Base-by-base conservation (phyloP, 2,113 vertebrate species). In the Panthera tigris region DNA sequence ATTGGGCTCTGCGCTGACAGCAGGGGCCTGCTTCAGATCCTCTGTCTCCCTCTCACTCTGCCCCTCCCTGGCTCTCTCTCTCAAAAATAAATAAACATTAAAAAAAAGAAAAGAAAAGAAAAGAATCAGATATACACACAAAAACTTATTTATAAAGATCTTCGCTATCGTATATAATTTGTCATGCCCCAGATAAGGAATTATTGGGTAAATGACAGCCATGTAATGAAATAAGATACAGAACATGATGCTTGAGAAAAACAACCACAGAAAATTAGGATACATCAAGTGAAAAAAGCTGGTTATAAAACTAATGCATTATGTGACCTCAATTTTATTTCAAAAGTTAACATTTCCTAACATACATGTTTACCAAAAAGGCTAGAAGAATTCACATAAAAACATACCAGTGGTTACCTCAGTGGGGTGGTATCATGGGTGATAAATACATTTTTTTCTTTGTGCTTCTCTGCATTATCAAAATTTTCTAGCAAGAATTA, bases 241-340 rank as follows among this genome's bases (percentile, higher is more conserved):
- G 57, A 96, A 96, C 76, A 69, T 89, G 11, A 78, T 8, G 7
- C 19, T 48, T 68, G 9, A 89, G 69, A 83, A 83, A 92, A 57
- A 95, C 16, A 82, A 83, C 15, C 48, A 48, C 12, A 71, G 50
- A 84, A 94, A 96, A 90, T 45, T 74, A 33, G 29, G 82, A 41
- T 23, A 73, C 4, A 82, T 55, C 63, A 52, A 45, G 31, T 41
- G 61, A 48, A 85, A 45, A 85, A 94, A 71, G 27, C 7, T 69
- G 21, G 33, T 63, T 84, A 61, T 21, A 85, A 76, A 78, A 93
- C n/a, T 36, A 73, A 2, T 29, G 19, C 14, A 73, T 12, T 74
- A 96, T n/a, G 78, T 89, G 39, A 90, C 21, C n/a, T 25, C 23
- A 80, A 36, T 80, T 94, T 79, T 90, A 87, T 81, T 83, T 88